Evolutionary conservation across 2,797 vertebrate genomes (phyloP), one percentile per base, ranked within the genome.

Genomic region (Botia almorhae): DNA sequence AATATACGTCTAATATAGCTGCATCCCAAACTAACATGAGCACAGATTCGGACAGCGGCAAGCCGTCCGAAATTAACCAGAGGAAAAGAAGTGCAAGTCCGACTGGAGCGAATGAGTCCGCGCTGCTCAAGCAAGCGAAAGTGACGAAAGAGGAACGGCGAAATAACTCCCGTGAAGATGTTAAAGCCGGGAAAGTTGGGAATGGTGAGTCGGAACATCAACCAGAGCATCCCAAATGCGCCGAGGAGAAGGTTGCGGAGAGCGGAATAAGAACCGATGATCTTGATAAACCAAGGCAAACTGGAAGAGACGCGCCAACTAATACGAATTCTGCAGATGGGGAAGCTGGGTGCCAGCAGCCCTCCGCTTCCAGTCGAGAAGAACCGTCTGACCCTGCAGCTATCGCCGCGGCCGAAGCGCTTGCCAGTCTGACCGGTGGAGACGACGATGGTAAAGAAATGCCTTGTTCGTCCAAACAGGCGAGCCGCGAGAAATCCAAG

Each of bases 401-500:
- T 51, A 94, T 94, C 65, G 93, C 92, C 43, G 94, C 94, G 7
- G 94, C 94, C 6, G 94, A 95, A 69, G 93, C 93, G 2, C 92
- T 95, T 0, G 94, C 94, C 82, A 94, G 93, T 83, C 90, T 95
- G 74, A 95, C 93, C 1, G 86, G 91, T 8, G 81, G 89, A 79
- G 88, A 91, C 39, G 89, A 89, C 14, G 73, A 65, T 64, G 82
- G 84, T 0, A 86, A 85, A 78, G 93, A 94, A 85, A 89, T 88
- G 67, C 91, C 92, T 16, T 92, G 92, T 64, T 93, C 93, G 0
- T 93, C 93, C 10, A 90, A 89, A 69, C 92, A 91, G 81, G 90
- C 73, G 0, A 89, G 88, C 81, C 87, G 83, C 2, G 74, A 84
- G n/a, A 93, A 89, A 80, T 89, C 81, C 60, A 86, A 84, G 21